Conservation (phyloP, 2,888 invertebrate genomes). For the Pammene fasciana region DNA sequence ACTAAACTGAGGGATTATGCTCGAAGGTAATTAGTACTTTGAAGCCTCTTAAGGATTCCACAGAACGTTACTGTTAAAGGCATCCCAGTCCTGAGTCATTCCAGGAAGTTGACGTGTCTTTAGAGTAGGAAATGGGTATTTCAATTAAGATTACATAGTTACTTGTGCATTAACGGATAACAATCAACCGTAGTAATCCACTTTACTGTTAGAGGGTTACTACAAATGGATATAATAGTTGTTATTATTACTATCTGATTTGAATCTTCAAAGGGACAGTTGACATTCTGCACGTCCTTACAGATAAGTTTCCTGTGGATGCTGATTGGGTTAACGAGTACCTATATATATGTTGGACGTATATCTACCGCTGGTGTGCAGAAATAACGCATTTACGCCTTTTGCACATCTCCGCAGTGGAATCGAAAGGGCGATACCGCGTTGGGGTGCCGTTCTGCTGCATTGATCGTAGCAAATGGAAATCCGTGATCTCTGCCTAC, state of each 20-base stretch:
- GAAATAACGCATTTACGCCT: too few relatives aligned
- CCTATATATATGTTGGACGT: too few relatives aligned
- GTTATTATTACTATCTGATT: not conserved
- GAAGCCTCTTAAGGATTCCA: not conserved
- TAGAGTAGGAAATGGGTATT: conserved; percentile 13
- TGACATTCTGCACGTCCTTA: not conserved
- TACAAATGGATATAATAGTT: not conserved
- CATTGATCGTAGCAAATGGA: too few relatives aligned
- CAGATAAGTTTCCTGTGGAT: not conserved
- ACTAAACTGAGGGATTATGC: too few relatives aligned
- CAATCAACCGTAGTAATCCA: not conserved
- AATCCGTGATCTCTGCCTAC: too few relatives aligned
- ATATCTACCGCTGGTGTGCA: too few relatives aligned
- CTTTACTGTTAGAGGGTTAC: not conserved
- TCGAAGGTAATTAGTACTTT: too few relatives aligned
- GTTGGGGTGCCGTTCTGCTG: too few relatives aligned
- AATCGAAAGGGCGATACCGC: too few relatives aligned
- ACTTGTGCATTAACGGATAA: not conserved
- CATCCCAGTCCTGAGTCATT: conserved; percentile 30
- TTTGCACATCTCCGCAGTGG: too few relatives aligned
- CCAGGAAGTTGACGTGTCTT: conserved; percentile 14
- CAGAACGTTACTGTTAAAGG: too few relatives aligned
- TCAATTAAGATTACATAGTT: conserved; percentile 16
- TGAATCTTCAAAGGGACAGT: not conserved
- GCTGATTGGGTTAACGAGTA: not conserved